Evolutionary conservation across 2,888 invertebrate genomes (phyloP), one percentile per base, ranked within the genome.

Genomic region (Platycnemis pennipes): DNA sequence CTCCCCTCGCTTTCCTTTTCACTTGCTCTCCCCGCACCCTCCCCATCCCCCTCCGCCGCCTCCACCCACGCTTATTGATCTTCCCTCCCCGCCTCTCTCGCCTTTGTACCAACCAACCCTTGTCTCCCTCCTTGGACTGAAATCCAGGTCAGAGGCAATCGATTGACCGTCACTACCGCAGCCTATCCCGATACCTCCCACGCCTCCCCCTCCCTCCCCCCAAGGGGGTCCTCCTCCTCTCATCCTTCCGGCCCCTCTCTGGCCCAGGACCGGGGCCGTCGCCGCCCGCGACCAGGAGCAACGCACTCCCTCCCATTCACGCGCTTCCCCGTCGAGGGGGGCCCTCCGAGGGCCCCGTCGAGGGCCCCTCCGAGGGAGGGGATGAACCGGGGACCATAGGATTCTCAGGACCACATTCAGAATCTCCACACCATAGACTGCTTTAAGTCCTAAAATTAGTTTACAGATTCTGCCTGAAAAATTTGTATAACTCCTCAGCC

Each of bases 81-180:
- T 31, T 44, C 44, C n/a, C 31, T 49, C 46, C 42, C 87, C 77
- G 46, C 94, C 42, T 31, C 56, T 16, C 86, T 56, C 77, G 31
- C 46, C 45, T 37, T 86, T 49, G 37, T 53, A 37, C 77, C 94
- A 77, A 63, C 85, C 44, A 63, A 42, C 86, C 88, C 63, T 31
- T 88, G 53, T 69, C 37, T 37, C 88, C 26, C 53, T 88, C 87
- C 86, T 88, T 26, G 63, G 87, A 53, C 86, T 88, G 53, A 63
- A 86, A 69, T 69, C 87, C 86, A 87, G 87, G 56, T 69, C 94
- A 69, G 88, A 86, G 53, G 86, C 94, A 86, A 86, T 88, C 86
- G 63, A 86, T 94, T 69, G 87, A 86, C 63, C 94, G 45, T 46
- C 85, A 63, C 86, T 53, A 87, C 53, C 85, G 63, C 86, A 86